Percentiles rank a stretch among this genome's conserved stretches.
phyloP scores from a whole-genome alignment of 2,113 vertebrate species.

The Syngnathoides biaculeatus region DNA sequence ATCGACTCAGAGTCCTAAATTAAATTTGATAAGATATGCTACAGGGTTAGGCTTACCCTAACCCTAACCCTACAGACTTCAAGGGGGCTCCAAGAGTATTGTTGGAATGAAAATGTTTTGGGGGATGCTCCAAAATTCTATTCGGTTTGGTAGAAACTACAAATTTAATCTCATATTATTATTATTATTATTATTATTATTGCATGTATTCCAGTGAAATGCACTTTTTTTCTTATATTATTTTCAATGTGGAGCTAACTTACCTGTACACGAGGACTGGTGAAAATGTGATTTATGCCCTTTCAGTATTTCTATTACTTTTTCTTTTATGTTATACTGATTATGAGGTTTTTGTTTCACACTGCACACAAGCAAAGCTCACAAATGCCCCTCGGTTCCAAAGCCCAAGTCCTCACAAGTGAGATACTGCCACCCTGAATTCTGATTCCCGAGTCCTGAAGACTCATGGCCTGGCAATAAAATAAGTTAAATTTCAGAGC shows the following conservation, averaged over 20 bases:
- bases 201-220: not conserved
- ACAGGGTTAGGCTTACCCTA: no score
- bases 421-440: not conserved
- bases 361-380: not conserved
- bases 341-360: not conserved
- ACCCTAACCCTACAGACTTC: no score
- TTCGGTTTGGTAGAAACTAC: not conserved
- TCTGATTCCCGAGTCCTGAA: not conserved
- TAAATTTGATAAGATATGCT: not conserved
- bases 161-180: not conserved
- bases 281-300: not conserved
- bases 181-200: not conserved
- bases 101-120: not conserved
- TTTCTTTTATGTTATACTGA: not conserved
- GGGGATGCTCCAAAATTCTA: no score
- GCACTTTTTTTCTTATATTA: not conserved
- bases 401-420: not conserved
- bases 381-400: not conserved
- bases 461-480: not conserved
- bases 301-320: not conserved
- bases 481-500: constrained; percentile 24
- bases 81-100: not conserved
- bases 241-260: not conserved
- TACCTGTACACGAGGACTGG: not conserved
- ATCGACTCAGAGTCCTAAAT: not conserved